Conservation (phyloP, 2,797 vertebrate genomes). For the Spondyliosoma cantharus region DNA sequence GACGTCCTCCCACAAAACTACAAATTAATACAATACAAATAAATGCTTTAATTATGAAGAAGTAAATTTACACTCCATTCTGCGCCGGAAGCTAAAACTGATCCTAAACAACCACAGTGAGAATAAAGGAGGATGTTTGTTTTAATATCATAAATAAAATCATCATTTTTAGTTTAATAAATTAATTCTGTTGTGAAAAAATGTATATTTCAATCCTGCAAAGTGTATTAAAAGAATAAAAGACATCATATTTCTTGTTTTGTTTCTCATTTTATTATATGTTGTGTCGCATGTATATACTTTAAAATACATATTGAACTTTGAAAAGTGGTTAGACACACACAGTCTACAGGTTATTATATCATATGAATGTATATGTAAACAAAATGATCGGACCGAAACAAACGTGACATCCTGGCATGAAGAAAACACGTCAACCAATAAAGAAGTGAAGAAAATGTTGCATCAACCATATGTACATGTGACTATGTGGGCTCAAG, state of each 20-base stretch:
- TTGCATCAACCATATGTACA: neutral
- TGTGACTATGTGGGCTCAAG: neutral
- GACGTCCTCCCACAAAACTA: too few relatives aligned
- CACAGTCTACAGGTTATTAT: slow-evolving; percentile 16
- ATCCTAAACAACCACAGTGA: neutral
- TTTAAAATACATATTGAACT: neutral
- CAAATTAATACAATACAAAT: too few relatives aligned
- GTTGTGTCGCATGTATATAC: neutral
- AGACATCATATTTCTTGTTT: neutral
- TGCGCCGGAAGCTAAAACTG: neutral
- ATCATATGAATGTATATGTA: neutral
- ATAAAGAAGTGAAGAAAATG: neutral
- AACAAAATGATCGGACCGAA: slow-evolving; percentile 25
- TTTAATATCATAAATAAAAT: neutral
- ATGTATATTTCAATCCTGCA: slow-evolving; percentile 1
- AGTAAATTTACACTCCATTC: neutral
- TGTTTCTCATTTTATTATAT: slow-evolving; percentile 46
- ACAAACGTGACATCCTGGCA: neutral
- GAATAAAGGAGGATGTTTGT: neutral
- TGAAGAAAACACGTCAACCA: neutral
- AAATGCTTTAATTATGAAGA: too few relatives aligned
- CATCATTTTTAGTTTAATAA: neutral
- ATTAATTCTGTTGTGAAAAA: slow-evolving; percentile 7
- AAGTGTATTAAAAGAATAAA: slow-evolving; percentile 11
- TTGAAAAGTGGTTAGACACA: slow-evolving; percentile 36